A percentile compares a stretch with the other conserved stretches of the same genome.
These are phyloP conservation scores for Hirtodrosophila confusa DNA, from an alignment of 2,888 invertebrate genomes.

Conservation along the genomic window DNA sequence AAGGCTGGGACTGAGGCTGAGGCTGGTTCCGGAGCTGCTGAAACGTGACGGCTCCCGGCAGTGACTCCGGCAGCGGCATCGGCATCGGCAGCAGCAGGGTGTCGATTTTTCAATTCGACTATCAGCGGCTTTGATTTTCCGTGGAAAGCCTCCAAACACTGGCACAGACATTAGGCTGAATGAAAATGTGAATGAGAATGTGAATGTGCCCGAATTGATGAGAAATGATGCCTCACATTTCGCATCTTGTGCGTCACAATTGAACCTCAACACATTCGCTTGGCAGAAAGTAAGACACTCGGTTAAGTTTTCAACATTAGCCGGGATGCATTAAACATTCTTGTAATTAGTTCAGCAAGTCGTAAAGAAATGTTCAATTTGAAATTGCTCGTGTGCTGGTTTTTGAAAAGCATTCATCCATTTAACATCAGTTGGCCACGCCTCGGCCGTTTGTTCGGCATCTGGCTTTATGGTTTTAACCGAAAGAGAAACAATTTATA, in stretches of 20 bases:
- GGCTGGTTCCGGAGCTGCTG: constrained; percentile 17
- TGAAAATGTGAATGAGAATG: constrained; percentile 40
- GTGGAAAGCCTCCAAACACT: constrained; percentile 34
- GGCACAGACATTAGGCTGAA: constrained; percentile 33
- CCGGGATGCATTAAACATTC: constrained; percentile 28
- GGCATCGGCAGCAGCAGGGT: constrained; percentile 31
- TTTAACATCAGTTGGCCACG: constrained; percentile 19
- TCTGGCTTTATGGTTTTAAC: constrained; percentile 36
- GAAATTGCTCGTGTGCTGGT: constrained; percentile 31
- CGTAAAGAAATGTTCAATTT: constrained; percentile 46
- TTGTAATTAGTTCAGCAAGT: constrained; percentile 64
- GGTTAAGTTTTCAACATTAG: constrained; percentile 33
- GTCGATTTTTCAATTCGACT: constrained; percentile 69
- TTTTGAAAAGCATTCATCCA: constrained; percentile 51
- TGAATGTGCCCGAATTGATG: constrained; percentile 7
- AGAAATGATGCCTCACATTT: constrained; percentile 24
- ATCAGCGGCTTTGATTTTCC: constrained; percentile 65
- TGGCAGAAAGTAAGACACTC: constrained; percentile 10
- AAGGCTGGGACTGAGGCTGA: constrained; percentile 12
- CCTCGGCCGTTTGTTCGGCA: constrained; percentile 28
- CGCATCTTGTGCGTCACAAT: constrained; percentile 33
- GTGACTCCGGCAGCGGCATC: neutral
- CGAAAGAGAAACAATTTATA: constrained; percentile 32
- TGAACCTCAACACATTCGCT: constrained; percentile 19
- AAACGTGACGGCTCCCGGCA: constrained; percentile 68